Percentiles rank a stretch among this genome's conserved stretches.
Evolutionary conservation across 2,888 invertebrate genomes (phyloP).

Genomic region (Sinohyriopsis cumingii): DNA sequence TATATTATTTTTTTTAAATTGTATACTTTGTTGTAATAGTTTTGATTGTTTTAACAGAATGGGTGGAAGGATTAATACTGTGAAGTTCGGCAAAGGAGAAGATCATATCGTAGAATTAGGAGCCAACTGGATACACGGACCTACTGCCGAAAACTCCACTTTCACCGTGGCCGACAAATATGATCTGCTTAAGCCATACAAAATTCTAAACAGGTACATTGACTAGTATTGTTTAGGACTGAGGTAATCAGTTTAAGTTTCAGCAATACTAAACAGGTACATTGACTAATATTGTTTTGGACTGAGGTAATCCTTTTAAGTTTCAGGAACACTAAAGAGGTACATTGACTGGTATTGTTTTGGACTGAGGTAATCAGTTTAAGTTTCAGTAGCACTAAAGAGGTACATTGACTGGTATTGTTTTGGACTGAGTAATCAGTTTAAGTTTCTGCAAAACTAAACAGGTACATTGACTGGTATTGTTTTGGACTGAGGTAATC

Average conservation of each 20-base stretch:
- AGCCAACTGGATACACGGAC: slow-evolving; percentile 57
- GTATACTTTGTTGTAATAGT: too few relatives aligned
- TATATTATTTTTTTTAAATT: too few relatives aligned
- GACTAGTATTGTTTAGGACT: neutral
- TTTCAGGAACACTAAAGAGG: slow-evolving; percentile 28
- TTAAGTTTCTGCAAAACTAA: slow-evolving; percentile 1
- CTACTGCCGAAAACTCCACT: slow-evolving; percentile 32
- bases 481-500: neutral
- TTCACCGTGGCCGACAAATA: slow-evolving; percentile 35
- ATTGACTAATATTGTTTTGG: neutral
- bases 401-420: slow-evolving; percentile 21
- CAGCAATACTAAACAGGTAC: slow-evolving; percentile 29
- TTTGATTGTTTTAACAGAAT: slow-evolving; percentile 69
- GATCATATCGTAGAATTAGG: slow-evolving; percentile 48
- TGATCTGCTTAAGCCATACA: slow-evolving; percentile 34
- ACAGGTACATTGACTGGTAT: slow-evolving; percentile 26
- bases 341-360: slow-evolving; percentile 2
- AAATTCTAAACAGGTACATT: slow-evolving; percentile 35
- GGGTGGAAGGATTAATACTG: slow-evolving; percentile 49
- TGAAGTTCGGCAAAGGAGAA: slow-evolving; percentile 33
- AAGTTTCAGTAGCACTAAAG: slow-evolving; percentile 27
- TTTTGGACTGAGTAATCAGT: neutral
- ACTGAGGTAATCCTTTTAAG: slow-evolving; percentile 15
- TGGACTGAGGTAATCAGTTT: neutral
- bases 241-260: neutral